phyloP scores from a whole-genome alignment of 2,888 invertebrate species.

The Ornithoptera alexandrae region DNA sequence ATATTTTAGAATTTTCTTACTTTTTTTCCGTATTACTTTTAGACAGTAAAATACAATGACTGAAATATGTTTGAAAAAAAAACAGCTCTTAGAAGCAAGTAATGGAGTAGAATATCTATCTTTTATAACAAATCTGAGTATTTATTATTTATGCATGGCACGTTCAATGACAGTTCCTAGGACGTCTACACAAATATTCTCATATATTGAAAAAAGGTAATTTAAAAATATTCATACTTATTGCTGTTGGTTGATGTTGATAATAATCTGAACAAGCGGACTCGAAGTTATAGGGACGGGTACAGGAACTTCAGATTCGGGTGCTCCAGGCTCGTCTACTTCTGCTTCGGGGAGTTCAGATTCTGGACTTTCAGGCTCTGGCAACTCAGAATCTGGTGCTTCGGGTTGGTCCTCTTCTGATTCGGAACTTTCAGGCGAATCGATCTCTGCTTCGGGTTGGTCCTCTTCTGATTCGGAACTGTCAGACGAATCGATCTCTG shows the following conservation, averaged over 20 bases:
- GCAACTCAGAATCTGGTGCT: not conserved
- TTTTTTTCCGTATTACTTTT: too few relatives aligned
- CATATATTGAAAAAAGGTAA: too few relatives aligned
- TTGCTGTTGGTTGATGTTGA: conserved; percentile 42
- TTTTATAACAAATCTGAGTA: too few relatives aligned
- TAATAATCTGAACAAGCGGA: conserved; percentile 54
- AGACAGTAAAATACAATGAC: too few relatives aligned
- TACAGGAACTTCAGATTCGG: conserved; percentile 34
- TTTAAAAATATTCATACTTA: conserved; percentile 33
- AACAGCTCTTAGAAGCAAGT: too few relatives aligned
- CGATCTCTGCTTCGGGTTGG: not conserved
- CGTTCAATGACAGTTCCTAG: too few relatives aligned
- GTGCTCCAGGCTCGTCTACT: not conserved
- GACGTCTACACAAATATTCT: too few relatives aligned
- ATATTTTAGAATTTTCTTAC: too few relatives aligned
- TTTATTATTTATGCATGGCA: too few relatives aligned
- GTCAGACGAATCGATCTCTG: not conserved
- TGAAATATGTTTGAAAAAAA: too few relatives aligned
- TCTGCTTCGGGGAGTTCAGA: not conserved
- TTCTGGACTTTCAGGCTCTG: not conserved
- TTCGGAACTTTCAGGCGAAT: not conserved
- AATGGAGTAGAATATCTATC: too few relatives aligned
- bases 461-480: too few relatives aligned
- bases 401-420: not conserved
- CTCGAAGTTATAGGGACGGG: conserved; percentile 39